Conservation (phyloP, 2,888 invertebrate species). For the Eudemis profundana region DNA sequence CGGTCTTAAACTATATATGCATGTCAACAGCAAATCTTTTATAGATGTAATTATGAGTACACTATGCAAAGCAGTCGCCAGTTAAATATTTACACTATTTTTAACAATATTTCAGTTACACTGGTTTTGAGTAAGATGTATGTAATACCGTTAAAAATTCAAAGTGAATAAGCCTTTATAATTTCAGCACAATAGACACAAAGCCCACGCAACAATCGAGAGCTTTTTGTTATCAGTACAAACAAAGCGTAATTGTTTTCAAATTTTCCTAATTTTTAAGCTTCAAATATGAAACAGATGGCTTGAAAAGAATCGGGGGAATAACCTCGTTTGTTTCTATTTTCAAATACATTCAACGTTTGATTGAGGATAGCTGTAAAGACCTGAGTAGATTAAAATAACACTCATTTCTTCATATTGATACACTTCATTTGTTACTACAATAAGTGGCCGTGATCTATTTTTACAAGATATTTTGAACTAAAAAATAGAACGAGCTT, state of each 20-base stretch:
- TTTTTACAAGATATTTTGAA: slow-evolving; percentile 13
- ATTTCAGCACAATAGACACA: slow-evolving; percentile 34
- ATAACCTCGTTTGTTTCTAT: slow-evolving; percentile 24
- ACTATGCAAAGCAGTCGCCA: background rate
- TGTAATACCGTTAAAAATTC: slow-evolving; percentile 1
- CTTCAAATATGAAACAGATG: slow-evolving; percentile 18
- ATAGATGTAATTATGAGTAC: no score
- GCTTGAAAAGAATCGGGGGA: background rate
- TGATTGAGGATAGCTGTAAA: background rate
- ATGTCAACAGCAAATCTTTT: no score
- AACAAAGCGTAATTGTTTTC: slow-evolving; percentile 37
- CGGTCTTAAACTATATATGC: no score
- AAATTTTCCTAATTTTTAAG: slow-evolving; percentile 23
- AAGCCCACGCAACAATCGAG: slow-evolving; percentile 34
- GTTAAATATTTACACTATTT: slow-evolving; percentile 5
- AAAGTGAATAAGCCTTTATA: slow-evolving; percentile 31
- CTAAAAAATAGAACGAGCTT: background rate
- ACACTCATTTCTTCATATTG: slow-evolving; percentile 11
- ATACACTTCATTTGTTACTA: slow-evolving; percentile 9
- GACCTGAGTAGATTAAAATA: slow-evolving; percentile 19
- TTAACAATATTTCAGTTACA: background rate
- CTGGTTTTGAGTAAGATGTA: slow-evolving; percentile 7
- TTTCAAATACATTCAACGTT: slow-evolving; percentile 20
- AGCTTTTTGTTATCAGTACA: slow-evolving; percentile 31
- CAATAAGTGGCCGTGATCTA: slow-evolving; percentile 17